Evolutionary conservation across 2,888 invertebrate species (phyloP).

Genomic region (Ischnus inquisitorius): DNA sequence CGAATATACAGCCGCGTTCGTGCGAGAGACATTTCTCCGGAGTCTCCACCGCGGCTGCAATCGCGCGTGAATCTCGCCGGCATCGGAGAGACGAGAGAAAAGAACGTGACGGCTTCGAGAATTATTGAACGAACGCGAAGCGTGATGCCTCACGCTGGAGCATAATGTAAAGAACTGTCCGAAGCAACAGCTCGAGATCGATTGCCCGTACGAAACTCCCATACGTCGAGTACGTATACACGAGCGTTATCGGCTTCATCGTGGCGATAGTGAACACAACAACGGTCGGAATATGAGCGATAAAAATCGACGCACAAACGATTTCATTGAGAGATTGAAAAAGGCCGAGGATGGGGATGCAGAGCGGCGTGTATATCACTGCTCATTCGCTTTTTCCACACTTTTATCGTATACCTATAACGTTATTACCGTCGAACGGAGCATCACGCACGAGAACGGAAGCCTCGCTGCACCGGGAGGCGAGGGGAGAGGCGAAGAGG

Average conservation of each 20-base stretch:
- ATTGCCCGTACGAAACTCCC: neutral
- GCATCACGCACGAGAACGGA: conserved; percentile 16
- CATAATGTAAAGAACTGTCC: conserved; percentile 35
- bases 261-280: conserved; percentile 30
- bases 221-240: neutral
- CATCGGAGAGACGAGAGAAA: conserved; percentile 35
- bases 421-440: conserved; percentile 45
- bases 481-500: no score
- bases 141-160: conserved; percentile 29
- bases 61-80: conserved; percentile 53
- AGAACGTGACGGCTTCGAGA: conserved; percentile 38
- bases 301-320: conserved; percentile 44
- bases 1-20: conserved; percentile 48
- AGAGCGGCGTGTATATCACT: neutral
- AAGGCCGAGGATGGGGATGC: neutral
- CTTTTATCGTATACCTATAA: conserved; percentile 50
- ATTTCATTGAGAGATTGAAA: conserved; percentile 43
- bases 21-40: conserved; percentile 56
- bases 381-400: neutral
- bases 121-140: conserved; percentile 28
- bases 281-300: conserved; percentile 34
- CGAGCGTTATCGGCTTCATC: conserved; percentile 20
- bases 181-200: conserved; percentile 22
- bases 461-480: neutral
- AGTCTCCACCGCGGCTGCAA: conserved; percentile 42